These are phyloP conservation scores for Temnothorax rugatulus DNA, from an alignment of 2,888 invertebrate genomes.

Conservation along the genomic window DNA sequence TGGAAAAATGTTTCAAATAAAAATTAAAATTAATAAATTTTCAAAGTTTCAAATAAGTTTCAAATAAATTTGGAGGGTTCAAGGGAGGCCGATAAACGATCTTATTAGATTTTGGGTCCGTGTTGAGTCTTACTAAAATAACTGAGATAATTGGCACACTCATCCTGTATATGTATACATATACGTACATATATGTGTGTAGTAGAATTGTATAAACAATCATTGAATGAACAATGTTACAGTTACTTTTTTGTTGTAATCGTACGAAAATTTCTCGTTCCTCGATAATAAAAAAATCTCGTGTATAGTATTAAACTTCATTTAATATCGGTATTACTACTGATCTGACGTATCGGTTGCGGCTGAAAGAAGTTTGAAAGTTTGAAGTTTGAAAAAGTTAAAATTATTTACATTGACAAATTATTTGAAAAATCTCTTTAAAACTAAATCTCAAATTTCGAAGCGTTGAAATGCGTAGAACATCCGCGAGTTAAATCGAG, in stretches of 20 bases:
- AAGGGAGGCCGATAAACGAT: no score
- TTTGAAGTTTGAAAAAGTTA: background rate
- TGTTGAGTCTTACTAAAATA: no score
- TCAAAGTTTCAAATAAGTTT: no score
- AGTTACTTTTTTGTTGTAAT: background rate
- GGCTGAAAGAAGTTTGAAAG: background rate
- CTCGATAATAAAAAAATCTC: background rate
- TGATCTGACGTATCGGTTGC: background rate
- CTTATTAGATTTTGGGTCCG: no score
- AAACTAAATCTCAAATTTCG: background rate
- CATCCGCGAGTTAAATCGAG: background rate
- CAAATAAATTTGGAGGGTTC: no score
- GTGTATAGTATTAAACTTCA: background rate
- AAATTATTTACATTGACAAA: background rate
- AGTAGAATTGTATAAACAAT: background rate
- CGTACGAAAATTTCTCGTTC: background rate
- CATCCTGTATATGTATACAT: no score
- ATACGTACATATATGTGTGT: background rate
- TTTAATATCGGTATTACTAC: background rate
- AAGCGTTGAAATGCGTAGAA: background rate
- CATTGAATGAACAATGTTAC: background rate
- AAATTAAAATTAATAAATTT: no score
- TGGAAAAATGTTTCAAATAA: no score
- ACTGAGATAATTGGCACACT: no score
- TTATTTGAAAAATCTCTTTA: constrained; percentile 15